These are phyloP conservation scores for Brassicogethes aeneus DNA, from an alignment of 2,888 invertebrate genomes.

Conservation along the genomic window DNA sequence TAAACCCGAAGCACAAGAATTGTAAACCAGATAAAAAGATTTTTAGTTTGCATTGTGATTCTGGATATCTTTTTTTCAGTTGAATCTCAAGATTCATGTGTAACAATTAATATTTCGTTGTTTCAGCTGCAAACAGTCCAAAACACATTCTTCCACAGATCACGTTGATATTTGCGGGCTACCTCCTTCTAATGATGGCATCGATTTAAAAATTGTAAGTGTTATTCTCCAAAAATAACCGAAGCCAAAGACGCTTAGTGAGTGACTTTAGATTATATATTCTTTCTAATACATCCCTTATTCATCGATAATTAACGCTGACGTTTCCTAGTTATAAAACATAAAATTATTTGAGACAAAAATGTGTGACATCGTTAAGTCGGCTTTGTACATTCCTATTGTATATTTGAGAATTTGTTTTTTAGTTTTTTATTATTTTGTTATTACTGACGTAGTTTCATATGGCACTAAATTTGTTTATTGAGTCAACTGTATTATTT, in stretches of 20 bases:
- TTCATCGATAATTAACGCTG: not conserved
- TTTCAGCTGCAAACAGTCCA: conserved; percentile 36
- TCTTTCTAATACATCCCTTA: not conserved
- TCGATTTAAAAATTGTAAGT: conserved; percentile 37
- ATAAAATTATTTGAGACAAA: not conserved
- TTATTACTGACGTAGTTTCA: conserved; percentile 27
- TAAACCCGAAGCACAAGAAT: too few relatives aligned
- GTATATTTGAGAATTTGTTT: conserved; percentile 10
- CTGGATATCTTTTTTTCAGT: too few relatives aligned
- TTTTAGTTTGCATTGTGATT: too few relatives aligned
- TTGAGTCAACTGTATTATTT: too few relatives aligned
- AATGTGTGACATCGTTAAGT: conserved; percentile 1
- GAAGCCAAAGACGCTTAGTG: conserved; percentile 30
- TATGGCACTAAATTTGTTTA: conserved; percentile 31
- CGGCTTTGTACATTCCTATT: conserved; percentile 28
- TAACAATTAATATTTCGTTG: too few relatives aligned
- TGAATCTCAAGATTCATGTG: too few relatives aligned
- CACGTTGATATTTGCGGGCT: conserved; percentile 29
- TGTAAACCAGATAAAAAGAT: too few relatives aligned
- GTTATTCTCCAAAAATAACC: conserved; percentile 15
- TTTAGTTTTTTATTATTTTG: conserved; percentile 10
- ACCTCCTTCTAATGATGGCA: conserved; percentile 25
- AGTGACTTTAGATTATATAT: conserved; percentile 15
- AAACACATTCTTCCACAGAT: conserved; percentile 28
- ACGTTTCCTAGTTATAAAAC: not conserved